Percentiles rank a stretch among this genome's conserved stretches.
Evolutionary conservation across 2,797 vertebrate species (phyloP).

Genomic region (Ceryle rudis): DNA sequence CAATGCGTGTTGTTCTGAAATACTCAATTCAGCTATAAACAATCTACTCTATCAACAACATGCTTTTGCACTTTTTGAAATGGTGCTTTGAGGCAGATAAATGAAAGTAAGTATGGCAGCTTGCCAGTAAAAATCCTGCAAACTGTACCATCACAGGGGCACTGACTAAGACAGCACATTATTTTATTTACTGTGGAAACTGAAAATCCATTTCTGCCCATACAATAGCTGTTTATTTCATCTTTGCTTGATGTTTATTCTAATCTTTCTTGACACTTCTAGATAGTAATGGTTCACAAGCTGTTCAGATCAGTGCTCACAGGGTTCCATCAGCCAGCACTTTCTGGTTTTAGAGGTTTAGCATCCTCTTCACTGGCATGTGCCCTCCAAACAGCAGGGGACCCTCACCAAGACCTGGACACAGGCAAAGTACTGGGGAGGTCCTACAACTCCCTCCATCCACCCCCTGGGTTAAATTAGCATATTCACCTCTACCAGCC

Average conservation of each 20-base stretch:
- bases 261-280: slow-evolving; percentile 77
- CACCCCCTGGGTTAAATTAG: background rate
- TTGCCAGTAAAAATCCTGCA: slow-evolving; percentile 85
- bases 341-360: slow-evolving; percentile 1
- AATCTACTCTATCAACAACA: slow-evolving; percentile 93
- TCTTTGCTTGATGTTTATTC: slow-evolving; percentile 77
- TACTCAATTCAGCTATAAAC: slow-evolving; percentile 91
- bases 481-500: background rate
- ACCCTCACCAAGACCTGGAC: background rate
- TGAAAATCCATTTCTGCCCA: slow-evolving; percentile 78
- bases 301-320: slow-evolving; percentile 59
- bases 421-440: background rate
- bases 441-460: background rate
- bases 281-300: slow-evolving; percentile 72
- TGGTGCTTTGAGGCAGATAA: slow-evolving; percentile 91
- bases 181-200: slow-evolving; percentile 78
- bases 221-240: slow-evolving; percentile 79
- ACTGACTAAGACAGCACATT: slow-evolving; percentile 69
- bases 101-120: slow-evolving; percentile 90
- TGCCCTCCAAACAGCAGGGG: background rate
- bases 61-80: slow-evolving; percentile 98
- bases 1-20: slow-evolving; percentile 81
- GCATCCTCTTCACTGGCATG: background rate
- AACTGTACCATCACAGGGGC: slow-evolving; percentile 75
- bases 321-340: slow-evolving; percentile 4